Evolutionary conservation across 2,888 invertebrate species (phyloP).

Genomic region (Branchipolynoe longqiensis): DNA sequence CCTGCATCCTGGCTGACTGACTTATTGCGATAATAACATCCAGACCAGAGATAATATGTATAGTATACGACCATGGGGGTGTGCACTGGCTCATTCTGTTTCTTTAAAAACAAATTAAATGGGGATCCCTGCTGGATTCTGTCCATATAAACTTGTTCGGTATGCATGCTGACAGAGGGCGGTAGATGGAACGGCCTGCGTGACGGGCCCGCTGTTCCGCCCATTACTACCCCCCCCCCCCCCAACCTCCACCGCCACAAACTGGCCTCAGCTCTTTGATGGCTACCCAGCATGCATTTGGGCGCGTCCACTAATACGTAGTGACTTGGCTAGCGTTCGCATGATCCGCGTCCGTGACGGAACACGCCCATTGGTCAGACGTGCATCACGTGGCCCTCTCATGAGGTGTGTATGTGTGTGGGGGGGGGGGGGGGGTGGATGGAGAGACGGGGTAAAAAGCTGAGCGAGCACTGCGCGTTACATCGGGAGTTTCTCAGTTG

Average conservation of each 20-base stretch:
- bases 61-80: not conserved
- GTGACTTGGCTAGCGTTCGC: not conserved
- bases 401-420: not conserved
- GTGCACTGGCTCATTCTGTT: not conserved
- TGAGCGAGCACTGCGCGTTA: no score
- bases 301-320: slow-evolving; percentile 9
- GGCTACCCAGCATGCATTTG: slow-evolving; percentile 17
- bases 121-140: not conserved
- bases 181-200: slow-evolving; percentile 7
- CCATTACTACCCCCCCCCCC: not conserved
- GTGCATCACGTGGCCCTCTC: not conserved
- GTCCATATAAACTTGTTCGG: not conserved
- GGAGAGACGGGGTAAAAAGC: not conserved
- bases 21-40: no score
- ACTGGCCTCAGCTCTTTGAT: no score
- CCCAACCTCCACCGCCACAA: no score
- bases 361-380: slow-evolving; percentile 31
- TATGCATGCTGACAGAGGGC: not conserved
- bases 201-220: not conserved
- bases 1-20: no score
- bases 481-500: no score
- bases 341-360: slow-evolving; percentile 10
- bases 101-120: not conserved
- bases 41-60: not conserved
- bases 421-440: not conserved